Percentiles rank a stretch among this genome's conserved stretches.
Conservation (phyloP, 1,140 invertebrate genomes). For the Oscheius sp. region DNA sequence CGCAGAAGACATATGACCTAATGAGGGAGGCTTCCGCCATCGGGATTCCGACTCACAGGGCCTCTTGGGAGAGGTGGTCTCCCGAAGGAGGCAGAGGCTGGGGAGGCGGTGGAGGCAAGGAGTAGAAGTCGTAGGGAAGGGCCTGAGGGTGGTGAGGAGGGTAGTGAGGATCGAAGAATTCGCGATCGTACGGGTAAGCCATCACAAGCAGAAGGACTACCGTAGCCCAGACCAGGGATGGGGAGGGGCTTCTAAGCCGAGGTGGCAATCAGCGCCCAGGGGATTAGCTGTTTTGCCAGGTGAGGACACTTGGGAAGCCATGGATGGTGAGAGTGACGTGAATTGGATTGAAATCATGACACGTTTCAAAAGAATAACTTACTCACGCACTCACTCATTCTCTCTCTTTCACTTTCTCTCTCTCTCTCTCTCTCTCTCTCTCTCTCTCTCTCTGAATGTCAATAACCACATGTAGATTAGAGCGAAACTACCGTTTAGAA, state of each 20-base stretch:
- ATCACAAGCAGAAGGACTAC: background rate
- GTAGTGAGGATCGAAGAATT: background rate
- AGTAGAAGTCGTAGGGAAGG: background rate
- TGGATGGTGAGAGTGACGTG: too few relatives aligned
- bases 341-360: too few relatives aligned
- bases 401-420: too few relatives aligned
- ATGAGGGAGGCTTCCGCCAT: background rate
- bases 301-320: too few relatives aligned
- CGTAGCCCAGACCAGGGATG: background rate
- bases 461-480: too few relatives aligned
- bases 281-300: too few relatives aligned
- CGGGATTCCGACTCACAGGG: background rate
- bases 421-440: too few relatives aligned
- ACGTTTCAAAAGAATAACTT: too few relatives aligned
- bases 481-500: too few relatives aligned
- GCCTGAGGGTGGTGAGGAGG: background rate
- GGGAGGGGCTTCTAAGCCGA: slow-evolving; percentile 7
- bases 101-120: background rate
- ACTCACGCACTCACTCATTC: too few relatives aligned
- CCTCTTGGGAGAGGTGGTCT: background rate
- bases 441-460: too few relatives aligned
- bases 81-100: background rate
- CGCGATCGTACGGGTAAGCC: background rate
- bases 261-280: too few relatives aligned
- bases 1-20: background rate